Evolutionary conservation across 2,888 invertebrate species (phyloP).

Genomic region (Muscina levida): DNA sequence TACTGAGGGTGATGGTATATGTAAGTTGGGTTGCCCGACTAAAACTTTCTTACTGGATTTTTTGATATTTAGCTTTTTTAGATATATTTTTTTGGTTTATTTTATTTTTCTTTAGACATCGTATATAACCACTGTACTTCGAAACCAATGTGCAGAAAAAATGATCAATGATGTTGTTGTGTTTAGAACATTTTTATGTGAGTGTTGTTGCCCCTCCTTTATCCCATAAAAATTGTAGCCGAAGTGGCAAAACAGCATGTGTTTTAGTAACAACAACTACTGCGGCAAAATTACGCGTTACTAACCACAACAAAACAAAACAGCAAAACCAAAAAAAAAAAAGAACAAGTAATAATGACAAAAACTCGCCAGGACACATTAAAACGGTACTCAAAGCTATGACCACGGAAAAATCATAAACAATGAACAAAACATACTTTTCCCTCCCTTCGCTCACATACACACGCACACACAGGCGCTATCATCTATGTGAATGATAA

Average conservation of each 20-base stretch:
- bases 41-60: too few relatives aligned
- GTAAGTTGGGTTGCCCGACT: too few relatives aligned
- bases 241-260: conserved; percentile 54
- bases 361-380: conserved; percentile 62
- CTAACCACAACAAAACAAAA: not conserved
- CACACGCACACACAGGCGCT: conserved; percentile 5
- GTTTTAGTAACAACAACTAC: conserved; percentile 46
- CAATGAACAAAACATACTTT: conserved; percentile 26
- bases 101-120: too few relatives aligned
- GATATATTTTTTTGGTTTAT: too few relatives aligned
- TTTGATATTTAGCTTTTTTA: too few relatives aligned
- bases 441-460: too few relatives aligned
- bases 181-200: not conserved
- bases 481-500: not conserved
- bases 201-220: not conserved
- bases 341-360: conserved; percentile 59
- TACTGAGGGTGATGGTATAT: too few relatives aligned
- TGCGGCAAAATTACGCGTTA: conserved; percentile 39
- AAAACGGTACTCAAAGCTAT: conserved; percentile 57
- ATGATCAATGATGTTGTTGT: too few relatives aligned
- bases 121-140: too few relatives aligned
- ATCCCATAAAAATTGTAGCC: conserved; percentile 42
- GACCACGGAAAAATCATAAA: conserved; percentile 51
- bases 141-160: too few relatives aligned
- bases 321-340: too few relatives aligned